Evolutionary conservation across 2,113 vertebrate genomes (phyloP).

Genomic region (Alethe diademata): DNA sequence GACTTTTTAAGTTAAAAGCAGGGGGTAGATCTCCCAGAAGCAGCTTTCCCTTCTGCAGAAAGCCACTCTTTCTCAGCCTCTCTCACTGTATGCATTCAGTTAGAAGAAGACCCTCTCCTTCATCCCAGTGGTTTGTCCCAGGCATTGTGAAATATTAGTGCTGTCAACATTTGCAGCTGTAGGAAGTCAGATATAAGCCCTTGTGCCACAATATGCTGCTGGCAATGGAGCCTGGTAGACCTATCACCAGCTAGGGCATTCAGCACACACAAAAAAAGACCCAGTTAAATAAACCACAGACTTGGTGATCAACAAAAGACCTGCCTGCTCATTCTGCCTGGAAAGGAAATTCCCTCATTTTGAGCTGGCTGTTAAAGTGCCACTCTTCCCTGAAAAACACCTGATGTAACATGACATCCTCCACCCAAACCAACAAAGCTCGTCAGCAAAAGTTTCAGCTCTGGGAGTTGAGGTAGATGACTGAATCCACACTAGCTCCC

Average conservation of each 20-base stretch:
- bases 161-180: background rate
- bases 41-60: background rate
- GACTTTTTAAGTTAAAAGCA: background rate
- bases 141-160: constrained; percentile 10
- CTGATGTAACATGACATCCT: background rate
- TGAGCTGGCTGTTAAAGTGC: background rate
- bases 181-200: constrained; percentile 52
- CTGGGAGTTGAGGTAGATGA: background rate
- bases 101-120: background rate
- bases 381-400: background rate
- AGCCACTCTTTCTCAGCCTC: background rate
- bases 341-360: constrained; percentile 24
- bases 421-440: background rate
- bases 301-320: background rate
- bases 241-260: background rate
- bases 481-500: background rate
- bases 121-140: background rate
- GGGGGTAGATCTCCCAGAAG: accelerated
- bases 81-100: background rate
- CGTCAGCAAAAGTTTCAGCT: background rate
- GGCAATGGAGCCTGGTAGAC: background rate
- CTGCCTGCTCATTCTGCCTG: background rate
- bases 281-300: constrained; percentile 14
- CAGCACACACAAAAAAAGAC: background rate
- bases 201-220: background rate